Conservation (phyloP, 2,113 vertebrate genomes). For the Nettapus auritus region DNA sequence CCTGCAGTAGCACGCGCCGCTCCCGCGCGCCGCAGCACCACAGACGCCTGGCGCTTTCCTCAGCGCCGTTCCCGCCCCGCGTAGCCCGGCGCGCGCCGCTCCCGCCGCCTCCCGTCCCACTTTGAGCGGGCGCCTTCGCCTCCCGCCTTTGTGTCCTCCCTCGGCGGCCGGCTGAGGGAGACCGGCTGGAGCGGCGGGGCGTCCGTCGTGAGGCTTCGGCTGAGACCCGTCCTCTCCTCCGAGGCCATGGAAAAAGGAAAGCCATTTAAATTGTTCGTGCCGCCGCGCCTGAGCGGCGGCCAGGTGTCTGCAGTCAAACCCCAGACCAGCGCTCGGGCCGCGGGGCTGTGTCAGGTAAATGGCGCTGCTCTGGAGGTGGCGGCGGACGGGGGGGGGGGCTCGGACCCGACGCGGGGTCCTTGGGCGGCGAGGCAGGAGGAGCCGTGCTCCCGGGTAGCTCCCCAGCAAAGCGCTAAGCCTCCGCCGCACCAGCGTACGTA, state of each 20-base stretch:
- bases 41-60: rapidly evolving
- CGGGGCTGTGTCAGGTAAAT: background rate
- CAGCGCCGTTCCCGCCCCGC: no score
- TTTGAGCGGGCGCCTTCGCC: background rate
- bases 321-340: background rate
- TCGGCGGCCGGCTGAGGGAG: background rate
- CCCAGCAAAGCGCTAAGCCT: rapidly evolving
- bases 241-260: slow-evolving; percentile 6
- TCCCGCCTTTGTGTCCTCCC: background rate
- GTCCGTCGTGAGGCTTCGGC: rapidly evolving
- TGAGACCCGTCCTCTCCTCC: rapidly evolving
- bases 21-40: background rate
- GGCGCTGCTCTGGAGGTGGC: background rate
- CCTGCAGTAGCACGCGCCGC: slow-evolving; percentile 28
- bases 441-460: rapidly evolving
- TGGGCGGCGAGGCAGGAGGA: rapidly evolving
- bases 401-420: background rate
- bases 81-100: background rate
- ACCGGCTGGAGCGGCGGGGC: no score
- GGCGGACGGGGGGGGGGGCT: background rate
- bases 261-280: slow-evolving; percentile 38
- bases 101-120: background rate
- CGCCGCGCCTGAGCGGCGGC: slow-evolving; percentile 46
- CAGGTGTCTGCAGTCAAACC: slow-evolving; percentile 66
- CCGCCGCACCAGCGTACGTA: rapidly evolving